Evolutionary conservation across 2,888 invertebrate genomes (phyloP).

Genomic region (Argyresthia goedartella): DNA sequence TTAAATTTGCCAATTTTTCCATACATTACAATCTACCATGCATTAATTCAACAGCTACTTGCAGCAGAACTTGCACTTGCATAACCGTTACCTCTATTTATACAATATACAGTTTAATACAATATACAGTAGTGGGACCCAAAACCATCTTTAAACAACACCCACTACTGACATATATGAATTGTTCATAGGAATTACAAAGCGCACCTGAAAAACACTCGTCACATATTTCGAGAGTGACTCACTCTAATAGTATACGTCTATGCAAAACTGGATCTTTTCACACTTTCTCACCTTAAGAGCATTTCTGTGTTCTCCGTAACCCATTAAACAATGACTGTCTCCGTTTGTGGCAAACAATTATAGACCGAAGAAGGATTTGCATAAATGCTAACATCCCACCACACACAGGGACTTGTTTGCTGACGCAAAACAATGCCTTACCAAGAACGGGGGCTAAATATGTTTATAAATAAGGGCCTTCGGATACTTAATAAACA

Average conservation of each 20-base stretch:
- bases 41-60: too few relatives aligned
- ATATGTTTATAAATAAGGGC: constrained; percentile 51
- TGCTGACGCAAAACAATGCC: constrained; percentile 37
- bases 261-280: not conserved
- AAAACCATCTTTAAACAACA: too few relatives aligned
- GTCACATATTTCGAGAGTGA: constrained; percentile 1
- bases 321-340: not conserved
- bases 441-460: constrained; percentile 29
- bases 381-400: constrained; percentile 33
- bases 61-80: too few relatives aligned
- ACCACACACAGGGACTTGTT: constrained; percentile 24
- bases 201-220: not conserved
- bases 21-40: too few relatives aligned
- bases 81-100: too few relatives aligned
- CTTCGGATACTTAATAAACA: constrained; percentile 19
- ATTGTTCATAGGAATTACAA: not conserved
- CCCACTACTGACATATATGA: not conserved
- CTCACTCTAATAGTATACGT: not conserved
- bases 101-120: too few relatives aligned
- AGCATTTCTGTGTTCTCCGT: not conserved
- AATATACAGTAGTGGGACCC: too few relatives aligned
- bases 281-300: not conserved
- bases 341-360: constrained; percentile 25
- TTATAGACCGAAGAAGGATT: constrained; percentile 31
- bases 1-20: too few relatives aligned